Conservation (phyloP, 2,797 vertebrate species). For the Phaenicophaeus curvirostris region DNA sequence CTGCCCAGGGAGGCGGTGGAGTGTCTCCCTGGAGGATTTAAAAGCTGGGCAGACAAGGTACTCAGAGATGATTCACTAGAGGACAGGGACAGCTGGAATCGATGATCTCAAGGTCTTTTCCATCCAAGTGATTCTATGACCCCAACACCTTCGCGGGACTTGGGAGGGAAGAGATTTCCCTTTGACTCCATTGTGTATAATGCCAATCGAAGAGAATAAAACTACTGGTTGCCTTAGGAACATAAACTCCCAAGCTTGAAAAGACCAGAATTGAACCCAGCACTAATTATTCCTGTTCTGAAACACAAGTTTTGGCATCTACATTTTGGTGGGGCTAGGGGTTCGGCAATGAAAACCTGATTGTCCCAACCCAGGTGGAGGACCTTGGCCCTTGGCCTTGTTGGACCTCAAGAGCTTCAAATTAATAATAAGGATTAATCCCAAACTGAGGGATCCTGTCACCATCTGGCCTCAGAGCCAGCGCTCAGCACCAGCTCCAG, state of each 20-base stretch:
- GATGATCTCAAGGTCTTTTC: no score
- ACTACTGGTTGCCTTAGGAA: conserved; percentile 61
- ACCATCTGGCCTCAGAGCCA: neutral
- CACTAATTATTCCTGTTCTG: neutral
- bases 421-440: neutral
- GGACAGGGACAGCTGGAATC: no score
- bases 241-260: conserved; percentile 30
- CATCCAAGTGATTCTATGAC: neutral
- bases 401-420: no score
- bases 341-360: neutral
- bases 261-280: conserved; percentile 30
- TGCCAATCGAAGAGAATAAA: conserved; percentile 29
- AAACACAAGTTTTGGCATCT: neutral
- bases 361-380: no score
- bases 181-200: neutral
- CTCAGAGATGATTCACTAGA: no score
- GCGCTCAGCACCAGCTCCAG: no score
- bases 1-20: no score
- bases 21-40: no score
- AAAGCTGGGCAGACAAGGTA: no score
- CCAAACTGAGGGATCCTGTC: rapidly evolving
- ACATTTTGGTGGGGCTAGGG: neutral
- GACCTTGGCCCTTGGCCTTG: no score
- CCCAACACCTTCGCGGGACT: neutral
- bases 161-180: neutral